Base-by-base conservation (phyloP, 2,797 vertebrate genomes). In the Tympanoctomys barrerae region DNA sequence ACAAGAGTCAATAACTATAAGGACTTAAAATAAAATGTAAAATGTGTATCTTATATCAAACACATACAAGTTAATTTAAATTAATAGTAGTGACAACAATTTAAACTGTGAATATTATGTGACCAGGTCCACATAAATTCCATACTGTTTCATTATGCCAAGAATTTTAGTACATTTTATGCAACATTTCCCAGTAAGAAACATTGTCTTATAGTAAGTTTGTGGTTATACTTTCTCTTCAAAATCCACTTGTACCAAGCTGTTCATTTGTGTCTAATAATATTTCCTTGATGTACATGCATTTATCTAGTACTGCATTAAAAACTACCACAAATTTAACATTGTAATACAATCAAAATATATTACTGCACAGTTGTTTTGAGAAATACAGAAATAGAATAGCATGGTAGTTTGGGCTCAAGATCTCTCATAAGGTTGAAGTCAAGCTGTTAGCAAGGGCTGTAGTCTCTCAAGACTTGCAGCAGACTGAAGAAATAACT, bases 81-180 rank as follows among this genome's bases (percentile, higher is more conserved):
- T 46, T 91, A 91, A 85, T 88, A 73, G n/a, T 77, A 68, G 81
- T 93, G 39, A 46, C 78, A 62, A 70, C 70, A 93, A 77, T 83
- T 89, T 49, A 86, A 90, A 75, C 22, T 42, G 21, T 33, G 88
- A 42, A 64, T 16, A 85, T 33, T 80, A 1, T 73, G 84, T 66
- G 19, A 42, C 14, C 24, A 79, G 75, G 26, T 83, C n/a, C n/a
- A 28, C 42, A 77, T 28, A 88, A 3, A 94, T 85, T 91, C 75
- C 59, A 57, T n/a, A 39, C 70, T 59, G 12, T 84, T 62, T 89
- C 46, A 64, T 78, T 90, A 81, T 88, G n/a, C 61, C 18, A 39
- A 49, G 7, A 91, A 84, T 91, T 75, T 31, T 54, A 52, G 57
- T 66, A 52, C 33, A 10, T 80, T 46, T 73, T 26, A 81, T 81